Base-by-base conservation (phyloP, 2,888 invertebrate genomes). In the Tortrix viridana region DNA sequence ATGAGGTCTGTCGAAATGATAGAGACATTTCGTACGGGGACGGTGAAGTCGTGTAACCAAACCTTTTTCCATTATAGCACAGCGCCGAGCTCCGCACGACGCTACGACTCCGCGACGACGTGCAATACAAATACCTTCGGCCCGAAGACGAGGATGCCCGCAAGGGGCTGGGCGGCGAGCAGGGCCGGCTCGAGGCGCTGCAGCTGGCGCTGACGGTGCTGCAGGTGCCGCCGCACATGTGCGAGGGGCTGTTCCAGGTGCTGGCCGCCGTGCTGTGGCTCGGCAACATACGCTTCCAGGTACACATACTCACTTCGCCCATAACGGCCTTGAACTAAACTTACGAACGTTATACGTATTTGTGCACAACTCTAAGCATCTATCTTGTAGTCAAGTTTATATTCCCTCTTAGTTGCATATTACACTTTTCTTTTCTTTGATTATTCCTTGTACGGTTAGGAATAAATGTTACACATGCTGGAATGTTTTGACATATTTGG, bases 201-300 rank as follows among this genome's bases (percentile, higher is more conserved):
- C 94, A 97, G 72, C 92, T 98, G 65, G 98, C 98, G 1, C 96
- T 98, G 81, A 97, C 97, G 20, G 97, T 98, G 44, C 91, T 98
- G 43, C 97, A 97, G 88, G 96, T 98, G 52, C 96, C 97, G 7
- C 93, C 95, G 56, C 95, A 95, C 69, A 96, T 97, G 95, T 97
- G 96, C 81, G 97, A 97, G 81, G 97, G 97, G 0, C 96, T 98
- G 69, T 97, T 97, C 80, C 95, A 96, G 79, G 97, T 97, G 6
- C 86, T 98, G 23, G 96, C 97, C 14, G 97, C 98, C 1, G 97
- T 98, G 69, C 88, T 98, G 58, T 98, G 98, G 98, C 93, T 98
- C 38, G 98, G 98, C 32, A 98, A 98, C 85, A 92, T 98, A 68
- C 94, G 94, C 71, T 98, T 98, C 81, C 94, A 95, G 91, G 94